Base-by-base conservation (phyloP, 2,797 vertebrate genomes). In the Enteromius afrohamiltoni region DNA sequence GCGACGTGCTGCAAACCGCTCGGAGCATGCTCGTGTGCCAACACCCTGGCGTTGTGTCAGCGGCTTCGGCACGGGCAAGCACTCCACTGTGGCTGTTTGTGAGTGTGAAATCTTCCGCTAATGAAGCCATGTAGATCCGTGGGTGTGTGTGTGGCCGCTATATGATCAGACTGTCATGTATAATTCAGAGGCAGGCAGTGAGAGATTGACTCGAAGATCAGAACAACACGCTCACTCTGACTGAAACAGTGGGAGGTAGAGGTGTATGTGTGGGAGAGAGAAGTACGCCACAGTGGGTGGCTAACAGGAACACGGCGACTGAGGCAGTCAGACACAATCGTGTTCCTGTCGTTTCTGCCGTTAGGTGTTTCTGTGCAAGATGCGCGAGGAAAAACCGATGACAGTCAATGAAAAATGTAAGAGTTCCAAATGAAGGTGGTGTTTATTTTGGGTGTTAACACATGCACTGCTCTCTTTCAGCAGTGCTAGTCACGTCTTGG, bases 281-380 rank as follows among this genome's bases (percentile, higher is more conserved):
- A 70, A 64, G 42, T 55, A 34, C 65, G 51, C n/a, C 76, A 74
- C 77, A 83, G 79, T 76, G 81, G 84, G 83, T 78, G 64, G 60
- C 83, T 55, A 79, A 84, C 64, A 45, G 80, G 81, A 86, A 87
- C 87, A 79, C 45, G 6, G 65, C 53, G 60, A 87, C 90, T 89
- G 86, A 92, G 31, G 70, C 70, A 37, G 88, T 88, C 79, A 62
- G 80, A 85, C 29, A 80, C 90, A 92, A 91, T 94, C 83, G 87
- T 86, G 77, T 87, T 71, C 87, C 85, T 88, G 65, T 83, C 89
- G 90, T 90, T 86, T 88, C 84, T 87, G 86, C 86, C 77, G 42
- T 45, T 87, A 83, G 67, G 58, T 88, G 71, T 77, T 49, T 73
- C 19, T 45, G 14, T 69, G 78, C 42, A 42, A 71, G 45, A 80